Conservation (phyloP, 1,140 invertebrate genomes). For the Stenopsyche tienmushanensis region DNA sequence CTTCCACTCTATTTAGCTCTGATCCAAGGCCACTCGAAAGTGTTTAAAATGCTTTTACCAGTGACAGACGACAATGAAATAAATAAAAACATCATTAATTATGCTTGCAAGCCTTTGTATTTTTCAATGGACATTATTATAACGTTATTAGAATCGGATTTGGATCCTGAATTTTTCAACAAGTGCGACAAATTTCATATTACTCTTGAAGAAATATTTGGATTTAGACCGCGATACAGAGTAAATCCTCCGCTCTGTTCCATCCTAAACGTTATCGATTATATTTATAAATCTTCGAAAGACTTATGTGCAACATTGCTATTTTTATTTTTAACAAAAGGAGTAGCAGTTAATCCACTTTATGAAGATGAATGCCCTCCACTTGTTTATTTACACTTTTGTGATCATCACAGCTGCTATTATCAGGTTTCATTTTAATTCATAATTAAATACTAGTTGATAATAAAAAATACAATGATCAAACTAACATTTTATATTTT, state of each 20-base stretch:
- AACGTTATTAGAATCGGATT: conserved; percentile 46
- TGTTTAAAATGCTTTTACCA: conserved; percentile 48
- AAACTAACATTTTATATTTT: conserved; percentile 41
- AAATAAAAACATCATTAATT: conserved; percentile 47
- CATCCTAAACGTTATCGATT: conserved; percentile 52
- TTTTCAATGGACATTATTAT: conserved; percentile 51
- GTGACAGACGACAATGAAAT: conserved; percentile 46
- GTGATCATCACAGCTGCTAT: conserved; percentile 44
- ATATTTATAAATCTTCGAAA: conserved; percentile 49
- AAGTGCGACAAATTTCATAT: conserved; percentile 47
- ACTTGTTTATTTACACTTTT: conserved; percentile 52
- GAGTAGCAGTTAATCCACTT: conserved; percentile 48
- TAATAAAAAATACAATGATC: background rate
- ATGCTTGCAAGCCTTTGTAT: conserved; percentile 52
- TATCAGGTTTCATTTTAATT: conserved; percentile 20
- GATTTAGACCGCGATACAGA: conserved; percentile 44
- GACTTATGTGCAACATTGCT: conserved; percentile 50
- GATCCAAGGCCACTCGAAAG: conserved; percentile 42
- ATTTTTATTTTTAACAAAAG: conserved; percentile 50
- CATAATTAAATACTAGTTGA: background rate
- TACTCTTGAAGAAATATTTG: conserved; percentile 46
- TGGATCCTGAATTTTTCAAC: conserved; percentile 52
- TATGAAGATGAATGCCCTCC: conserved; percentile 51
- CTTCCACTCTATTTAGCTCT: conserved; percentile 48
- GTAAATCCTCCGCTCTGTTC: conserved; percentile 50